These are phyloP conservation scores for Zaprionus obscuricornis DNA, from an alignment of 2,888 invertebrate genomes.

Conservation along the genomic window DNA sequence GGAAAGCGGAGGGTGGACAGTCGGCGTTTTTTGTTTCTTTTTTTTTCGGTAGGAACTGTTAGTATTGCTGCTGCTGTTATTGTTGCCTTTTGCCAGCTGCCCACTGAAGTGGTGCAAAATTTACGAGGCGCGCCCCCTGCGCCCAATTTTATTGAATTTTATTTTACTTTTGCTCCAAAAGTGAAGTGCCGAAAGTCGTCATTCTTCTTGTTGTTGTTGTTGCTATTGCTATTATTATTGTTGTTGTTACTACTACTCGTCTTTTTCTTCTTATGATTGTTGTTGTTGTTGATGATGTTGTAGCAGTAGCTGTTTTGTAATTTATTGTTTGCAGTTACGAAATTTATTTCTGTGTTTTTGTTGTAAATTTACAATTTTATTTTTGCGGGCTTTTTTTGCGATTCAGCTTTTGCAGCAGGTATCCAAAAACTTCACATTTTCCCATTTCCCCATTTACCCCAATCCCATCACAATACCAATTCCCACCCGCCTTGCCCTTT, in stretches of 20 bases:
- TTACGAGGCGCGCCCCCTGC: conserved; percentile 52
- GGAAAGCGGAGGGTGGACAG: neutral
- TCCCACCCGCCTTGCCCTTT: no score
- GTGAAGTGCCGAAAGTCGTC: conserved; percentile 58
- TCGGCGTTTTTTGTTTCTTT: neutral
- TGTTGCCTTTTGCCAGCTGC: conserved; percentile 46
- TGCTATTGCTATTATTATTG: conserved; percentile 1
- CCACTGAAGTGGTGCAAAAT: conserved; percentile 70
- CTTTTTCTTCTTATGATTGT: conserved; percentile 31
- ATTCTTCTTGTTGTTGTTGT: conserved; percentile 22
- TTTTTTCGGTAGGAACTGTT: conserved; percentile 34
- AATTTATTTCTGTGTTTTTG: conserved; percentile 73
- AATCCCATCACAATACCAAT: no score
- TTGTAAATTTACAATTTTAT: conserved; percentile 72
- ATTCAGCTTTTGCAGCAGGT: conserved; percentile 30
- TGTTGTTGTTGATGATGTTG: conserved; percentile 32
- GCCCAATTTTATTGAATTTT: conserved; percentile 71
- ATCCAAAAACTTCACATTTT: conserved; percentile 16
- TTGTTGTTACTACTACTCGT: no score
- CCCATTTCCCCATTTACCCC: neutral
- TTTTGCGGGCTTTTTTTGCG: conserved; percentile 42
- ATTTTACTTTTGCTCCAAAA: conserved; percentile 61
- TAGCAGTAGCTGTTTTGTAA: conserved; percentile 57
- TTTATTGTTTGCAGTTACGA: conserved; percentile 77
- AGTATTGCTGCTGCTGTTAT: conserved; percentile 5